Percentiles rank a stretch among this genome's conserved stretches.
Evolutionary conservation across 2,113 vertebrate genomes (phyloP).

Genomic region (Dromas ardeola): DNA sequence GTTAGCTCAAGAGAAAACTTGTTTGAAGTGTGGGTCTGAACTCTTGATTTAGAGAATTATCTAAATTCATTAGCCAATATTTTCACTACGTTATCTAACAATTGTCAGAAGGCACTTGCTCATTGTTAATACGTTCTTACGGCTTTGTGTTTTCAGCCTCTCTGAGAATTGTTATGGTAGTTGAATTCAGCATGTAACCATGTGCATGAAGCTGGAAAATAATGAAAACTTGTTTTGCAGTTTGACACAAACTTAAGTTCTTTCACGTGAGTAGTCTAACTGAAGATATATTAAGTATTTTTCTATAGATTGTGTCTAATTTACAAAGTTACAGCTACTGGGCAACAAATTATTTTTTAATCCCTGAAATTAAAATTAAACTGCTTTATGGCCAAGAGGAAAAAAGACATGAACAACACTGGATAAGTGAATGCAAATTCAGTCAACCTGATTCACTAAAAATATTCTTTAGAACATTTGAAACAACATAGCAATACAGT

Average conservation of each 20-base stretch:
- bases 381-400: neutral
- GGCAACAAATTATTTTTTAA: neutral
- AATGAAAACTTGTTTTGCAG: neutral
- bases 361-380: neutral
- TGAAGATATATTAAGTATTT: neutral
- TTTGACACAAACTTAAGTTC: neutral
- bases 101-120: neutral
- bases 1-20: neutral
- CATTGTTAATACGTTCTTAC: neutral
- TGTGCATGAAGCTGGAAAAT: neutral
- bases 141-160: neutral
- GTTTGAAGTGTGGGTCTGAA: neutral
- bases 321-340: neutral
- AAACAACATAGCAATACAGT: neutral
- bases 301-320: neutral
- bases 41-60: neutral
- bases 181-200: neutral
- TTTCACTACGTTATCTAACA: neutral
- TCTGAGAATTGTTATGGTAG: neutral
- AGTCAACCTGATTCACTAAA: neutral
- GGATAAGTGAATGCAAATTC: neutral
- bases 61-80: neutral
- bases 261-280: neutral
- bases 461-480: neutral
- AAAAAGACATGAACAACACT: neutral